A percentile compares a stretch with the other conserved stretches of the same genome.
These are phyloP conservation scores for Drosophila flavopinicola DNA, from an alignment of 2,888 invertebrate species.

Conservation along the genomic window DNA sequence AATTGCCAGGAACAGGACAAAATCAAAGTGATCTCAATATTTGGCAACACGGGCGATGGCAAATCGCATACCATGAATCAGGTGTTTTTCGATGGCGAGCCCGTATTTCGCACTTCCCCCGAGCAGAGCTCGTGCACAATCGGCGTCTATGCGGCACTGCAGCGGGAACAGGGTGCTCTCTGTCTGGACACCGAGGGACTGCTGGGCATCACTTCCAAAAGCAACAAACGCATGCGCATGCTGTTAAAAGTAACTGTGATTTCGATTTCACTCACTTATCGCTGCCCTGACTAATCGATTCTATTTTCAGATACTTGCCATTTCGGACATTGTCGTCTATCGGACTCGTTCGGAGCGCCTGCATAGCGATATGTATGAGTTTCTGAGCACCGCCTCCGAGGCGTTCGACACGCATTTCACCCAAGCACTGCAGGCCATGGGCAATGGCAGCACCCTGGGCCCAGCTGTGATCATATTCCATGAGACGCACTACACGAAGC, in stretches of 20 bases:
- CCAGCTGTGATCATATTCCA: constrained; percentile 92
- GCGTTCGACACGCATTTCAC: constrained; percentile 91
- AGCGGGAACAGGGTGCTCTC: constrained; percentile 87
- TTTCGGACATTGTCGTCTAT: constrained; percentile 92
- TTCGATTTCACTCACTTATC: not conserved
- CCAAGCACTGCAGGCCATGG: constrained; percentile 84
- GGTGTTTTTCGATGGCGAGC: constrained; percentile 87
- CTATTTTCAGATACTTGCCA: constrained; percentile 87
- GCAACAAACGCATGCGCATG: constrained; percentile 86
- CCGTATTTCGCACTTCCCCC: constrained; percentile 84
- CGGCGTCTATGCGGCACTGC: constrained; percentile 91
- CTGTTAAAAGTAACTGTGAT: constrained; percentile 86
- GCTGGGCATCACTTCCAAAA: constrained; percentile 85
- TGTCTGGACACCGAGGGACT: constrained; percentile 93
- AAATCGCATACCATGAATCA: constrained; percentile 92
- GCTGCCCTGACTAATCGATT: not conserved
- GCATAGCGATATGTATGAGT: constrained; percentile 90
- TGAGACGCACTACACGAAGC: constrained; percentile 90
- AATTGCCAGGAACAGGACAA: constrained; percentile 84
- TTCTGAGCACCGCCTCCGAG: constrained; percentile 90
- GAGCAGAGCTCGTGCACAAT: constrained; percentile 89
- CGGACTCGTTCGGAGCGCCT: constrained; percentile 90
- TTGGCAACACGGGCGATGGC: constrained; percentile 93
- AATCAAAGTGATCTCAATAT: constrained; percentile 92
- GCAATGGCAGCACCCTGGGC: constrained; percentile 86